Evolutionary conservation across 2,797 vertebrate species (phyloP).

Genomic region (Chaetodon trifasciatus): DNA sequence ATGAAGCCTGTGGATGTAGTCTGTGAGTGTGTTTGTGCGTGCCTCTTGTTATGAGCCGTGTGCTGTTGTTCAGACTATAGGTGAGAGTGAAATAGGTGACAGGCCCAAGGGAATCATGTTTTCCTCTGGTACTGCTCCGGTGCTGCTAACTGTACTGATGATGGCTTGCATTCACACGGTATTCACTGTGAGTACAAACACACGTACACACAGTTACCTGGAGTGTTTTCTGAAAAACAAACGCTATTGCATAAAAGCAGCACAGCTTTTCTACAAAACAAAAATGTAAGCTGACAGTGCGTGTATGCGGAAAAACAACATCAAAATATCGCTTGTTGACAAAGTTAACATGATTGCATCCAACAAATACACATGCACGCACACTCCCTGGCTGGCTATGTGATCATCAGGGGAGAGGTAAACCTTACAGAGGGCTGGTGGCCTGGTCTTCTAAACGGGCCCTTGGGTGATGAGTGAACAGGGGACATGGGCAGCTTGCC

Average conservation of each 20-base stretch:
- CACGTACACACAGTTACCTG: background rate
- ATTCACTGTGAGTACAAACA: constrained; percentile 36
- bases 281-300: background rate
- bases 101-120: constrained; percentile 73
- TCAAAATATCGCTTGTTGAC: constrained; percentile 43
- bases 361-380: constrained; percentile 7
- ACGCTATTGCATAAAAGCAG: constrained; percentile 1
- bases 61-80: constrained; percentile 71
- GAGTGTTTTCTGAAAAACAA: constrained; percentile 10
- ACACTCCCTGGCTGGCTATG: constrained; percentile 28
- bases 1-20: constrained; percentile 39
- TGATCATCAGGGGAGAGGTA: constrained; percentile 52
- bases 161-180: constrained; percentile 51
- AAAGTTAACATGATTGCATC: constrained; percentile 21
- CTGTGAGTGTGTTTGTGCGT: constrained; percentile 25
- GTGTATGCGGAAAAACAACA: constrained; percentile 35
- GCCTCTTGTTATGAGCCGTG: constrained; percentile 66
- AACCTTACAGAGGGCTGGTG: constrained; percentile 54
- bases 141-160: constrained; percentile 50
- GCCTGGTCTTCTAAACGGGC: constrained; percentile 65
- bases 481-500: constrained; percentile 73
- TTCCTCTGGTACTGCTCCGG: constrained; percentile 69
- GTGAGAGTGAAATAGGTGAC: constrained; percentile 62
- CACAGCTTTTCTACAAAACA: constrained; percentile 12
- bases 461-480: constrained; percentile 74